A percentile compares a stretch with the other conserved stretches of the same genome.
Conservation (phyloP, 2,888 invertebrate species). For the Chelonus formosanus region DNA sequence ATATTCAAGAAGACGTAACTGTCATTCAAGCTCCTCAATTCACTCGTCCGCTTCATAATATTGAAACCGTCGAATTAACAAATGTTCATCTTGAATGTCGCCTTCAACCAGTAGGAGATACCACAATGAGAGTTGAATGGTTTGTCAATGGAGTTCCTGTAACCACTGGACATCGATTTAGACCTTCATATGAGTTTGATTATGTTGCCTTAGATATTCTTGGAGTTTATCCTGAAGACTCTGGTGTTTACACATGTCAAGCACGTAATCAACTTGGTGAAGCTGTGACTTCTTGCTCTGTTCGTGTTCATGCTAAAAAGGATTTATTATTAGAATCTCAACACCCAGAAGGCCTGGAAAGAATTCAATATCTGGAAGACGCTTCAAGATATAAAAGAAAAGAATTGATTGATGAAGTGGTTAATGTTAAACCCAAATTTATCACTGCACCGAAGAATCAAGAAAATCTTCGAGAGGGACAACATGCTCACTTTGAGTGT, state of each 20-base stretch:
- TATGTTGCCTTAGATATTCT: conserved; percentile 96
- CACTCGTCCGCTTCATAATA: conserved; percentile 85
- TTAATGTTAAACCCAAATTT: conserved; percentile 85
- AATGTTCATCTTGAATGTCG: conserved; percentile 93
- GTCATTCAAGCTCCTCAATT: conserved; percentile 88
- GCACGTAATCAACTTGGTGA: conserved; percentile 95
- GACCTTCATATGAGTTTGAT: conserved; percentile 96
- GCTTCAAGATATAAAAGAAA: conserved; percentile 83
- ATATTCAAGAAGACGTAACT: conserved; percentile 81
- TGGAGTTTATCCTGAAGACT: conserved; percentile 97
- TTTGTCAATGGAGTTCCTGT: conserved; percentile 93
- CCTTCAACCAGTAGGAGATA: conserved; percentile 88
- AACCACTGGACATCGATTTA: conserved; percentile 91
- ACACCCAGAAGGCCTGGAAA: conserved; percentile 89
- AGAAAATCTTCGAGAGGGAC: conserved; percentile 85
- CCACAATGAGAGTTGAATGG: conserved; percentile 95
- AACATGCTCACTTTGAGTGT: conserved; percentile 97
- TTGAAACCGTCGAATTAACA: conserved; percentile 89
- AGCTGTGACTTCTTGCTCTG: conserved; percentile 91
- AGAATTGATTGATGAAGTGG: conserved; percentile 82
- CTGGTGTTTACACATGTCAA: conserved; percentile 94
- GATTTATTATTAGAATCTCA: conserved; percentile 88
- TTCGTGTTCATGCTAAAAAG: conserved; percentile 88
- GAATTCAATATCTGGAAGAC: conserved; percentile 92
- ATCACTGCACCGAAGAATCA: conserved; percentile 87